Base-by-base conservation (phyloP, 2,113 vertebrate genomes). In the Mesocricetus auratus region DNA sequence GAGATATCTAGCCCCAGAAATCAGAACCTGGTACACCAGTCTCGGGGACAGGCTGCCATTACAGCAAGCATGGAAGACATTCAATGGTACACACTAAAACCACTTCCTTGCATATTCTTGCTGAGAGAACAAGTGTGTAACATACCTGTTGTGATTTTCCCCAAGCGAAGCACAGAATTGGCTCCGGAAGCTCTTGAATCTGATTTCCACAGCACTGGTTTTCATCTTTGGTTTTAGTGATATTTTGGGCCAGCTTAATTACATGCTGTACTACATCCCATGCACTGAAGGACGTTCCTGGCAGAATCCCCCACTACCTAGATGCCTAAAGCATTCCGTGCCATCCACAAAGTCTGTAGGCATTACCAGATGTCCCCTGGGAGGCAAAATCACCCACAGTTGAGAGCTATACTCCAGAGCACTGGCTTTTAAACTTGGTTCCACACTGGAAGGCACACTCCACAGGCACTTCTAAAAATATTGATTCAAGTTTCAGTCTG, bases 1-100 rank as follows among this genome's bases (percentile, higher is more conserved):
- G 91, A 86, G 71, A 78, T 7, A 83, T 94, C 60, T 79, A 86
- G 60, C n/a, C 36, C 16, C 7, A 81, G 75, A 74, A 88, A 92
- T 69, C 53, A 62, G 86, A 88, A 22, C 12, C 17, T 45, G 58
- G 33, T 62, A 4, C 1, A 11, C 13, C 12, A 81, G 86, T 5
- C 21, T 53, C 4, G 7, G 42, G 50, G 45, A 21, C 7, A 64
- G 78, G 22, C 24, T 60, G 56, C 73, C 6, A 3, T 0, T 21
- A 42, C 0, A 4, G 47, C 47, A 60, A 74, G 33, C 13, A 36
- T 5, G 22, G 71, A 77, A 64, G 29, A 68, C 19, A 36, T n/a
- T 69, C 58, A 66, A 33, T 24, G 53, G 13, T 9, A 68, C 45
- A n/a, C 6, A 81, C 81, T 24, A 2, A 77, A 69, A 16, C 36